Percentiles rank a stretch among this genome's conserved stretches.
Evolutionary conservation across 1,140 invertebrate species (phyloP).

Genomic region (Leguminivora glycinivorella): DNA sequence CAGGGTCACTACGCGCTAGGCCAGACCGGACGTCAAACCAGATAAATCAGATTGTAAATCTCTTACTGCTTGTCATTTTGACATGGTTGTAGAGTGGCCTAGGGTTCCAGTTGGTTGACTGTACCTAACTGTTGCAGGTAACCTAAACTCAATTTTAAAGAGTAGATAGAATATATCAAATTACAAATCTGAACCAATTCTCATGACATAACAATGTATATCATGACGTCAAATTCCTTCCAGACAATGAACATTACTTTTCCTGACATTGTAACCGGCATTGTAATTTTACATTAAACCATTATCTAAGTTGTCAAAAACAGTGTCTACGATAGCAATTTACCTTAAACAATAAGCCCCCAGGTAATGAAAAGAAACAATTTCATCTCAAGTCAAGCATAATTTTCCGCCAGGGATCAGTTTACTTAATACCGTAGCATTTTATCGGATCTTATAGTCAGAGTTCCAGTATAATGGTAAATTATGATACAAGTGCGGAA

Average conservation of each 20-base stretch:
- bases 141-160: too few species aligned
- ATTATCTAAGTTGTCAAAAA: constrained; percentile 9
- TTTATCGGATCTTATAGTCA: too few species aligned
- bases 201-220: background rate
- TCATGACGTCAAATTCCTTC: background rate
- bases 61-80: too few species aligned
- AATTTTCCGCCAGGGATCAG: constrained; percentile 7
- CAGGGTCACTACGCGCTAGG: too few species aligned
- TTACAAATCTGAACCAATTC: background rate
- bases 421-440: background rate
- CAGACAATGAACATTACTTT: background rate
- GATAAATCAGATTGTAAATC: too few species aligned
- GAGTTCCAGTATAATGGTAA: too few species aligned
- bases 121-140: too few species aligned
- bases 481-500: too few species aligned
- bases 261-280: background rate
- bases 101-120: too few species aligned
- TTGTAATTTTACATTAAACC: constrained; percentile 8
- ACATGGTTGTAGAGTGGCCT: too few species aligned
- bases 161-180: too few species aligned
- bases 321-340: constrained; percentile 22
- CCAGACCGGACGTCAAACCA: too few species aligned
- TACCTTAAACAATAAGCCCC: constrained; percentile 4
- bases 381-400: background rate
- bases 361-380: constrained; percentile 24